Percentiles rank a stretch among this genome's conserved stretches.
phyloP scores from a whole-genome alignment of 2,797 vertebrate species.

The Columba guinea region DNA sequence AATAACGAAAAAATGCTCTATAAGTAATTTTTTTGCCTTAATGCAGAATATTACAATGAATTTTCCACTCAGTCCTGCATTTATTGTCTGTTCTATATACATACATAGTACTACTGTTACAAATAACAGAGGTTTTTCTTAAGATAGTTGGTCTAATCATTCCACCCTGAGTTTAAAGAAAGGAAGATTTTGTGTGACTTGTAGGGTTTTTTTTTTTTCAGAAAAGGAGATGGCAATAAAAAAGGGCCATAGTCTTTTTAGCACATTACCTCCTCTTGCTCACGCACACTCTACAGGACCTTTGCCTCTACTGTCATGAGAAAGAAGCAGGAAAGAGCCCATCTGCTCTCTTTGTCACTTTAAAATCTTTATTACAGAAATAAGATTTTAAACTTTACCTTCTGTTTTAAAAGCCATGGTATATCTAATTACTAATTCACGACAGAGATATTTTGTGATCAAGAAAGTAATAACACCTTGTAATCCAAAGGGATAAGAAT shows the following conservation, averaged over 20 bases:
- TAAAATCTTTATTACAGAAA: not conserved
- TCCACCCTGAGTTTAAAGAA: not conserved
- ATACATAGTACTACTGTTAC: not conserved
- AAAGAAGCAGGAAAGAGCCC: not conserved
- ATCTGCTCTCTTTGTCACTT: rapidly evolving
- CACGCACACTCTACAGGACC: rapidly evolving
- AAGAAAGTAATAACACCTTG: not conserved
- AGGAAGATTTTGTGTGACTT: not conserved
- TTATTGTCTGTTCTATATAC: not conserved
- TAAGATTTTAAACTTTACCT: not conserved
- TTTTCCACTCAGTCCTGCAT: not conserved
- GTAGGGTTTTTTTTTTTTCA: not conserved
- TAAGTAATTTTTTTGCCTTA: not conserved
- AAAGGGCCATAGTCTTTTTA: not conserved
- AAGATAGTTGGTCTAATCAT: not conserved
- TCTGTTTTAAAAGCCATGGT: not conserved
- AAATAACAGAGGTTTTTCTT: not conserved
- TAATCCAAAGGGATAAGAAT: not conserved
- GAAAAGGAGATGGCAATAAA: not conserved
- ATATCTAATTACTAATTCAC: not conserved
- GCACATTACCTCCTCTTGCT: not conserved
- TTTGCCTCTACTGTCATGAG: not conserved
- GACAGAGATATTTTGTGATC: not conserved
- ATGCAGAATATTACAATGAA: not conserved
- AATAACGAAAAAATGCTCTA: not conserved